Base-by-base conservation (phyloP, 1,140 invertebrate species). In the Anastrepha ludens region DNA sequence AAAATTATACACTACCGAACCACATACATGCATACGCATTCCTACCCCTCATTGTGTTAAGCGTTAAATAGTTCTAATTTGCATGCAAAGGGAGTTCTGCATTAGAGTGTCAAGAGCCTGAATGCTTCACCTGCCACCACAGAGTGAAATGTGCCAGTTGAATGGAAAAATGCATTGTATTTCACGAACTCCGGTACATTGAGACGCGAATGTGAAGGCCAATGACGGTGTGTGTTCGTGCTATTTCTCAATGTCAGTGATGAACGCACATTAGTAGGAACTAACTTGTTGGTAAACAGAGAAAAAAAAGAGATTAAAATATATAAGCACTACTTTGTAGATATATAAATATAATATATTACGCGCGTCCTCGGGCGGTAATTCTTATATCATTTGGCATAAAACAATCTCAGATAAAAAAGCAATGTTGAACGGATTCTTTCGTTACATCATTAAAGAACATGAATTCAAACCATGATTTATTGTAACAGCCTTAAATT, bases 21-120 rank as follows among this genome's bases (percentile, higher is more conserved):
- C 11, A 41, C 29, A 67, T 67, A 11, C 3, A 41, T 7, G 65
- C 29, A 20, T 39, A 67, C 15, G 39, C 11, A 67, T 67, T 67
- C 39, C 65, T 20, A 67, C 11, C 65, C 65, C 39, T 67, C 39
- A 67, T 67, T 29, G 65, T 29, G 39, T 67, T 29, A 67, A 41
- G 65, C 29, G 8, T 67, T 67, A 67, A 67, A 41, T 67, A 41
- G 65, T 67, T 67, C 39, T 41, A 39, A 13, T 41, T 67, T 67
- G 65, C 65, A 67, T 67, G 65, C 65, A 67, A 67, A 67, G 20
- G n/a, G 29, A 67, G 39, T 67, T 29, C 65, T 67, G 29, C 39
- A 4, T 41, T n/a, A 11, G 11, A 67, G 65, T 39, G 29, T 11
- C 29, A 67, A 67, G 65, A 29, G 39, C 65, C 39, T 9, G 65